These are phyloP conservation scores for Folsomia candida DNA, from an alignment of 2,888 invertebrate species.

Conservation along the genomic window DNA sequence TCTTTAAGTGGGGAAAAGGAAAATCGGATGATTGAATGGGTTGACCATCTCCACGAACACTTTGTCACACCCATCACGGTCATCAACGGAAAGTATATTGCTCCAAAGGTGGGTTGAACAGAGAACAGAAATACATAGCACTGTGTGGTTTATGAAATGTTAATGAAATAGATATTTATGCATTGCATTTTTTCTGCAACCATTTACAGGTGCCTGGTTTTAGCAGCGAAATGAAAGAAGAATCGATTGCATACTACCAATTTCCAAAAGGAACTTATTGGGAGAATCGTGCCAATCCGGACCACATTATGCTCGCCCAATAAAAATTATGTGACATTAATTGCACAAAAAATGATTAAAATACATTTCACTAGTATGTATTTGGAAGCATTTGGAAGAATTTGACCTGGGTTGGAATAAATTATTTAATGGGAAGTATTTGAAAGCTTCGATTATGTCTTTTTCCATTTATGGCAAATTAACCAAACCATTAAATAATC, in stretches of 20 bases:
- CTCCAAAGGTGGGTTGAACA: slow-evolving; percentile 69
- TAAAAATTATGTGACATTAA: no score
- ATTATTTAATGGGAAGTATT: no score
- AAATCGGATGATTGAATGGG: slow-evolving; percentile 76
- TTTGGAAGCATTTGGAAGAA: background rate
- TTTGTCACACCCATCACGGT: slow-evolving; percentile 72
- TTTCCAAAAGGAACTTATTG: slow-evolving; percentile 79
- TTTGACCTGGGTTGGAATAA: no score
- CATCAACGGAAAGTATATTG: slow-evolving; percentile 68
- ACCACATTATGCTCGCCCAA: slow-evolving; percentile 15
- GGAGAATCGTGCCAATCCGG: slow-evolving; percentile 53
- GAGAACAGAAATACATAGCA: no score
- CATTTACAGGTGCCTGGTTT: slow-evolving; percentile 68
- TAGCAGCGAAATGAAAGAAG: slow-evolving; percentile 72
- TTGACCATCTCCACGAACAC: slow-evolving; percentile 87
- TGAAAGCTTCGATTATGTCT: no score
- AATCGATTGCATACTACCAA: slow-evolving; percentile 66
- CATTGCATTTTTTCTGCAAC: no score
- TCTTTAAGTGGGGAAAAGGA: slow-evolving; percentile 69
- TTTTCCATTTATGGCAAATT: no score
- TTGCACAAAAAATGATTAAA: no score
- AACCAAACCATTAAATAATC: no score
- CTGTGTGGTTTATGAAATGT: no score
- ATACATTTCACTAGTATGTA: background rate
- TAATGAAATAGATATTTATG: no score